Evolutionary conservation across 1,140 invertebrate species (phyloP).

Genomic region (Orius insidiosus): DNA sequence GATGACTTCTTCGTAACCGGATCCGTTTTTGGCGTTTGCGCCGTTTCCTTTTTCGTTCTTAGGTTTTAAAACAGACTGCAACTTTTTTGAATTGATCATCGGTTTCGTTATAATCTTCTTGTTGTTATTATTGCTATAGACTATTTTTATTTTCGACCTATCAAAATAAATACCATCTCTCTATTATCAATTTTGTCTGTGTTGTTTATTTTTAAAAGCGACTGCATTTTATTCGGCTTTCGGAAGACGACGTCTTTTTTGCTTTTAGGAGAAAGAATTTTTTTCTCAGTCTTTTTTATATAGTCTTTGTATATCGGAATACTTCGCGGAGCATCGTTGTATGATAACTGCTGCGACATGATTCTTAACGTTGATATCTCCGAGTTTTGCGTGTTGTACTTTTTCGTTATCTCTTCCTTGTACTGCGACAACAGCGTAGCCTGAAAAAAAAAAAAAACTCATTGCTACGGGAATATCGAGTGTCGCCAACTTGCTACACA

Average conservation of each 20-base stretch:
- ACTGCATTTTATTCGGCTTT: neutral
- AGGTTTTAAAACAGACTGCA: slow-evolving; percentile 4
- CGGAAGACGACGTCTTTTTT: neutral
- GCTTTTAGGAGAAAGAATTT: too few species aligned
- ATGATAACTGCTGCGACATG: neutral
- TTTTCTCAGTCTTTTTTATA: neutral
- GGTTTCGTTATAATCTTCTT: too few species aligned
- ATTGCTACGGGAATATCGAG: too few species aligned
- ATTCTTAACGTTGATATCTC: neutral
- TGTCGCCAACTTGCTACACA: too few species aligned
- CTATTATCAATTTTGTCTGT: too few species aligned
- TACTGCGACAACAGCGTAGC: neutral
- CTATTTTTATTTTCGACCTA: too few species aligned
- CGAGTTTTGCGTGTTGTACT: neutral
- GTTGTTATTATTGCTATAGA: too few species aligned
- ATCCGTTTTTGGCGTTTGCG: too few species aligned
- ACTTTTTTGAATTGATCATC: neutral
- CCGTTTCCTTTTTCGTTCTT: slow-evolving; percentile 3
- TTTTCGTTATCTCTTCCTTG: slow-evolving; percentile 1
- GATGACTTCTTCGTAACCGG: neutral
- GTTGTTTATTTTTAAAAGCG: too few species aligned
- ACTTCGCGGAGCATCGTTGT: slow-evolving; percentile 1
- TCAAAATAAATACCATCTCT: too few species aligned
- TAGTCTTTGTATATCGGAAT: slow-evolving; percentile 4
- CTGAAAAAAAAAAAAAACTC: neutral